These are phyloP conservation scores for Armadillidium nasatum DNA, from an alignment of 1,140 invertebrate genomes.

Conservation along the genomic window DNA sequence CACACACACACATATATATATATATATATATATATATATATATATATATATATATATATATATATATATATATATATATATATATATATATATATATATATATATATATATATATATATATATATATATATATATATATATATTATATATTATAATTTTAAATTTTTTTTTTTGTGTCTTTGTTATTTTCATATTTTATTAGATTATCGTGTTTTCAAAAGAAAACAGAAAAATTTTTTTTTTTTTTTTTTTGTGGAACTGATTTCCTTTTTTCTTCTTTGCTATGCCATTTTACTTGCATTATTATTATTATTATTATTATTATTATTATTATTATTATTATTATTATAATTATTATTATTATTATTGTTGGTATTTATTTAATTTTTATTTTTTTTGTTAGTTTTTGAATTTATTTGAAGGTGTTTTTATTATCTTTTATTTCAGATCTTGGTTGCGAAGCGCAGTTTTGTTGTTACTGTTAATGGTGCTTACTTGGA, in stretches of 20 bases:
- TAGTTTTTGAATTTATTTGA: slow-evolving; percentile 41
- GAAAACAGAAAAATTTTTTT: background rate
- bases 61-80: too few species aligned
- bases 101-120: too few species aligned
- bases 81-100: too few species aligned
- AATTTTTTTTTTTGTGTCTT: background rate
- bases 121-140: too few species aligned
- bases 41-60: too few species aligned
- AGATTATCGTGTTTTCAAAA: background rate
- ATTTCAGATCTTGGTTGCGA: slow-evolving; percentile 72
- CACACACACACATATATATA: too few species aligned
- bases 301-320: background rate
- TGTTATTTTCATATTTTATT: background rate
- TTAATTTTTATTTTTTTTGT: slow-evolving; percentile 36
- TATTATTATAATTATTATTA: slow-evolving; percentile 20
- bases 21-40: too few species aligned
- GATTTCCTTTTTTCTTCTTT: background rate
- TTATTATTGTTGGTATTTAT: slow-evolving; percentile 44
- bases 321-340: slow-evolving; percentile 8
- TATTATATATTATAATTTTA: too few species aligned
- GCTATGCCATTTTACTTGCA: too few species aligned
- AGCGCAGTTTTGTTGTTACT: slow-evolving; percentile 76
- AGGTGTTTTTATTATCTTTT: too few species aligned
- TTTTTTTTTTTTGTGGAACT: too few species aligned
- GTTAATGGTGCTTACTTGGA: slow-evolving; percentile 81